phyloP scores from a whole-genome alignment of 1,140 invertebrate species.

The Macrotrachela quadricornifera region DNA sequence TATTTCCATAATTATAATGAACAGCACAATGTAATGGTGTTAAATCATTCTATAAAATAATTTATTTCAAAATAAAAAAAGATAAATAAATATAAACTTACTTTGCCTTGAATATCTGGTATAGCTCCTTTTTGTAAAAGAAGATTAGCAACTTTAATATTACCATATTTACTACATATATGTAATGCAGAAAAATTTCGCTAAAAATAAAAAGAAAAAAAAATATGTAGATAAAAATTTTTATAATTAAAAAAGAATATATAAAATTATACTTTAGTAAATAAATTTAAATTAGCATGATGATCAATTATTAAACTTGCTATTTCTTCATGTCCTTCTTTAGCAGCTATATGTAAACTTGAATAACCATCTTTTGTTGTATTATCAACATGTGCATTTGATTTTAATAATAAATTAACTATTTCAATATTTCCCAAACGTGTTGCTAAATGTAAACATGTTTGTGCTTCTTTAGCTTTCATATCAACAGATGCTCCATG shows the following conservation, averaged over 20 bases:
- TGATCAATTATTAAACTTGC: slow-evolving; percentile 82
- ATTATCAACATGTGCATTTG: slow-evolving; percentile 60
- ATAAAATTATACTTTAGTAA: slow-evolving; percentile 48
- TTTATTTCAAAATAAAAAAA: no score
- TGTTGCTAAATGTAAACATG: slow-evolving; percentile 76
- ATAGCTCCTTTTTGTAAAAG: slow-evolving; percentile 76
- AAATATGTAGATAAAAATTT: no score
- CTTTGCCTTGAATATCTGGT: slow-evolving; percentile 83
- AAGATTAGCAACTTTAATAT: slow-evolving; percentile 78
- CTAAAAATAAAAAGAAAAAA: slow-evolving; percentile 13
- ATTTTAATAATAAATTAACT: slow-evolving; percentile 69
- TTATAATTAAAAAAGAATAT: not conserved
- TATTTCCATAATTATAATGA: slow-evolving; percentile 91
- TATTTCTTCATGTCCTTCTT: slow-evolving; percentile 79
- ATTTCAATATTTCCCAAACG: slow-evolving; percentile 83
- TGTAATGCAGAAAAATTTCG: slow-evolving; percentile 98
- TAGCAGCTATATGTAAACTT: slow-evolving; percentile 87
- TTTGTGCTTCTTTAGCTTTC: slow-evolving; percentile 63
- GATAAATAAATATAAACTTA: no score
- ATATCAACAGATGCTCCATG: slow-evolving; percentile 84
- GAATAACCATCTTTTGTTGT: slow-evolving; percentile 84
- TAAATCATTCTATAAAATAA: slow-evolving; percentile 62
- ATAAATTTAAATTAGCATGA: slow-evolving; percentile 67
- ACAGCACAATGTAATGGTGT: slow-evolving; percentile 91
- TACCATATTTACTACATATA: slow-evolving; percentile 95